These are phyloP conservation scores for Sitodiplosis mosellana DNA, from an alignment of 1,140 invertebrate genomes.

Conservation along the genomic window DNA sequence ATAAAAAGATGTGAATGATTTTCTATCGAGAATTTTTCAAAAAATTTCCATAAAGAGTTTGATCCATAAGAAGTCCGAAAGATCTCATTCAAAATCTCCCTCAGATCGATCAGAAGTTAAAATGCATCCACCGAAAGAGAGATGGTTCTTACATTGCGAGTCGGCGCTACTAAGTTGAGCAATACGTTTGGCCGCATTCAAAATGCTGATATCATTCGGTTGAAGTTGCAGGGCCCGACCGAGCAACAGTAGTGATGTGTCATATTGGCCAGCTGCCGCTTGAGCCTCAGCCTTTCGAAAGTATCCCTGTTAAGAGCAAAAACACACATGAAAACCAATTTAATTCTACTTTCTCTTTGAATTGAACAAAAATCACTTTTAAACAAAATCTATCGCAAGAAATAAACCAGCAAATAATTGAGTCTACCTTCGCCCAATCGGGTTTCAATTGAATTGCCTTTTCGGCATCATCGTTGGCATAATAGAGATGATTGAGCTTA, in stretches of 20 bases:
- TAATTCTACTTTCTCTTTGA: neutral
- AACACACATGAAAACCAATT: too few relatives aligned
- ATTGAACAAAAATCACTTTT: neutral
- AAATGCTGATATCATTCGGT: constrained; percentile 44
- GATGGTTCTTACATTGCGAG: constrained; percentile 21
- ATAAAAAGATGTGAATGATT: too few relatives aligned
- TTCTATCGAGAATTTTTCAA: too few relatives aligned
- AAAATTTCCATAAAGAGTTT: neutral
- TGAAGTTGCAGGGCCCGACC: constrained; percentile 43
- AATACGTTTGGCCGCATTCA: constrained; percentile 41
- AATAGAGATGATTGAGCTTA: constrained; percentile 55
- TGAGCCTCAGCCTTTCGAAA: constrained; percentile 63
- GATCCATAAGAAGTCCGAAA: neutral
- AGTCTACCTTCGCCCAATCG: constrained; percentile 55
- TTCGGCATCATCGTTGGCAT: constrained; percentile 59
- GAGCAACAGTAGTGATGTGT: constrained; percentile 53
- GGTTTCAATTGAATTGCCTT: constrained; percentile 54
- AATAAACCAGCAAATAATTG: neutral
- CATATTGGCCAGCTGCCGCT: constrained; percentile 43
- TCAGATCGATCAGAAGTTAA: too few relatives aligned
- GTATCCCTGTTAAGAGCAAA: constrained; percentile 50
- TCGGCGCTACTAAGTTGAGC: constrained; percentile 38
- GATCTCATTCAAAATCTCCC: too few relatives aligned
- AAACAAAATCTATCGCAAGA: constrained; percentile 1
- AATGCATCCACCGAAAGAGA: too few relatives aligned